These are phyloP conservation scores for Lontra canadensis DNA, from an alignment of 2,113 vertebrate genomes.

Conservation along the genomic window DNA sequence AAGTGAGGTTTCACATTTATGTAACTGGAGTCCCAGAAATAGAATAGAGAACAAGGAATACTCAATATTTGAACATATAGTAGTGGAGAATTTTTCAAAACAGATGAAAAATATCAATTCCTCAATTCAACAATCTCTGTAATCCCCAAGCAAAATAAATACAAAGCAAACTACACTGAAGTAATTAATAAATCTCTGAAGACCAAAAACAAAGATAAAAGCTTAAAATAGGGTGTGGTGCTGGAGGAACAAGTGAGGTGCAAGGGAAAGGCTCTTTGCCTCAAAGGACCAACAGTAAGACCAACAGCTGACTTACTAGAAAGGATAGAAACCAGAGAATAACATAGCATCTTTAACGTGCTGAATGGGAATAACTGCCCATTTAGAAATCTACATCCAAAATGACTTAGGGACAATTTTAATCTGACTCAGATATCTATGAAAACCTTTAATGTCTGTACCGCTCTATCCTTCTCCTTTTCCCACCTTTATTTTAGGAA, in stretches of 20 bases:
- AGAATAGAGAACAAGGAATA: neutral
- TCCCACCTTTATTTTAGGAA: neutral
- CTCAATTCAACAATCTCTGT: neutral
- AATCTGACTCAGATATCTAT: neutral
- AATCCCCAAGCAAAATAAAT: neutral
- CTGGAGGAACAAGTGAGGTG: rapidly evolving
- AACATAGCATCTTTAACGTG: neutral
- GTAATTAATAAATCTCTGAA: neutral
- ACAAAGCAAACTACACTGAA: neutral
- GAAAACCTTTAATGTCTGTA: neutral
- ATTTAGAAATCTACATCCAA: neutral
- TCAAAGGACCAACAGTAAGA: neutral
- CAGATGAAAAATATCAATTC: neutral
- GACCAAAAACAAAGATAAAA: neutral
- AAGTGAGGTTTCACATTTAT: neutral
- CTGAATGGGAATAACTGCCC: neutral
- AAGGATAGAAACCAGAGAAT: neutral
- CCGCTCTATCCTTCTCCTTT: neutral
- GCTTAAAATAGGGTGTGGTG: neutral
- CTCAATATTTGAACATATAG: neutral
- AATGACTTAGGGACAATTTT: neutral
- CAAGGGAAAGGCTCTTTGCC: neutral
- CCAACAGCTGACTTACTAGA: neutral
- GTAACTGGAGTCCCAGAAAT: neutral
- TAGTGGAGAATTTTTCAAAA: neutral